A percentile compares a stretch with the other conserved stretches of the same genome.
Conservation (phyloP, 2,797 vertebrate genomes). For the Lindbergichthys nudifrons region DNA sequence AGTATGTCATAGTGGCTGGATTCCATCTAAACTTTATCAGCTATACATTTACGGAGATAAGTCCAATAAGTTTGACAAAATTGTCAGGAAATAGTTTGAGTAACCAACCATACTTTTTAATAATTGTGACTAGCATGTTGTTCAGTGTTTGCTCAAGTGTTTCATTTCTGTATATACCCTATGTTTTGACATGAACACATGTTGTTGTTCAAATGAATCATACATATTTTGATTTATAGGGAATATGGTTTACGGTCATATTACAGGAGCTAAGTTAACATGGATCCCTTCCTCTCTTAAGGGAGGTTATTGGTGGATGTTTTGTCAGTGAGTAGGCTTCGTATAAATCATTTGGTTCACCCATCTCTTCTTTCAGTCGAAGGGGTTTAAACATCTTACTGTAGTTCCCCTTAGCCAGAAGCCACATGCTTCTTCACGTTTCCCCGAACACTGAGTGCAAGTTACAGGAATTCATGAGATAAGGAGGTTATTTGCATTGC, state of each 20-base stretch:
- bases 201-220: slow-evolving; percentile 36
- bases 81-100: slow-evolving; percentile 1
- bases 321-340: slow-evolving; percentile 64
- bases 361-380: slow-evolving; percentile 74
- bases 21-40: slow-evolving; percentile 20
- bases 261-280: slow-evolving; percentile 78
- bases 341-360: slow-evolving; percentile 66
- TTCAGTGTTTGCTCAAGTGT: slow-evolving; percentile 13
- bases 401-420: slow-evolving; percentile 20
- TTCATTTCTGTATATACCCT: slow-evolving; percentile 11
- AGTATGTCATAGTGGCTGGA: slow-evolving; percentile 54
- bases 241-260: slow-evolving; percentile 54
- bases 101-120: neutral
- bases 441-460: slow-evolving; percentile 28
- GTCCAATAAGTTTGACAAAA: slow-evolving; percentile 23
- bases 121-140: neutral
- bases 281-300: slow-evolving; percentile 60
- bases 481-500: slow-evolving; percentile 42
- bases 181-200: slow-evolving; percentile 40
- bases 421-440: slow-evolving; percentile 42
- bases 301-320: slow-evolving; percentile 59
- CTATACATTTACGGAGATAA: slow-evolving; percentile 18
- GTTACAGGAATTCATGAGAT: slow-evolving; percentile 43
- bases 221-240: slow-evolving; percentile 44
- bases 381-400: slow-evolving; percentile 53